Conservation (phyloP, 2,113 vertebrate genomes). For the Panurus biarmicus region DNA sequence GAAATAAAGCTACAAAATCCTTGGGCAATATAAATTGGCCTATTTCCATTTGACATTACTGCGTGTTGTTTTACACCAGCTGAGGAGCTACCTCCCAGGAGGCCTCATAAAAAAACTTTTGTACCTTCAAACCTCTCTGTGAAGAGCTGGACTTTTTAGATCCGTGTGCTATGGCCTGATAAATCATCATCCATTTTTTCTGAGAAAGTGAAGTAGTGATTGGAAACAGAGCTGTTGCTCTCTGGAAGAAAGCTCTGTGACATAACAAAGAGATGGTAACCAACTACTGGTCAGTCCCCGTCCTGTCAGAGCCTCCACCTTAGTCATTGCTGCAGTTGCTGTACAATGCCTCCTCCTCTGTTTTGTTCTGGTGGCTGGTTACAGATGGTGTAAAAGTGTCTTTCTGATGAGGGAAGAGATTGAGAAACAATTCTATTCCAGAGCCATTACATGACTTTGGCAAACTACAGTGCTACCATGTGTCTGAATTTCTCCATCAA, state of each 20-base stretch:
- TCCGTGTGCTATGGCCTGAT: neutral
- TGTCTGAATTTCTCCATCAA: neutral
- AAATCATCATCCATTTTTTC: neutral
- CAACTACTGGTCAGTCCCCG: neutral
- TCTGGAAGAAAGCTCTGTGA: neutral
- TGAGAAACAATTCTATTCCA: neutral
- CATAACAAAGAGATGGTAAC: neutral
- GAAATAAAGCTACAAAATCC: neutral
- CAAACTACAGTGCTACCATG: neutral
- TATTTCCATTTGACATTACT: neutral
- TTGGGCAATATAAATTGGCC: neutral
- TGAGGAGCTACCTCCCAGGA: neutral
- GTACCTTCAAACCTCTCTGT: neutral
- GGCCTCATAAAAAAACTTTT: neutral
- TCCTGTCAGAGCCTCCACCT: neutral
- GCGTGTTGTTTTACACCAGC: neutral
- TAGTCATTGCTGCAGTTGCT: neutral
- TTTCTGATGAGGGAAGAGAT: neutral
- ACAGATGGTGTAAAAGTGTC: neutral
- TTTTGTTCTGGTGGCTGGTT: neutral
- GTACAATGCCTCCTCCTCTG: neutral
- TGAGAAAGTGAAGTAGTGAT: neutral
- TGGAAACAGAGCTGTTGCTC: neutral
- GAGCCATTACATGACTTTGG: neutral
- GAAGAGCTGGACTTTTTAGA: neutral